These are phyloP conservation scores for Syngnathus rostellatus DNA, from an alignment of 2,797 vertebrate genomes.

Conservation along the genomic window DNA sequence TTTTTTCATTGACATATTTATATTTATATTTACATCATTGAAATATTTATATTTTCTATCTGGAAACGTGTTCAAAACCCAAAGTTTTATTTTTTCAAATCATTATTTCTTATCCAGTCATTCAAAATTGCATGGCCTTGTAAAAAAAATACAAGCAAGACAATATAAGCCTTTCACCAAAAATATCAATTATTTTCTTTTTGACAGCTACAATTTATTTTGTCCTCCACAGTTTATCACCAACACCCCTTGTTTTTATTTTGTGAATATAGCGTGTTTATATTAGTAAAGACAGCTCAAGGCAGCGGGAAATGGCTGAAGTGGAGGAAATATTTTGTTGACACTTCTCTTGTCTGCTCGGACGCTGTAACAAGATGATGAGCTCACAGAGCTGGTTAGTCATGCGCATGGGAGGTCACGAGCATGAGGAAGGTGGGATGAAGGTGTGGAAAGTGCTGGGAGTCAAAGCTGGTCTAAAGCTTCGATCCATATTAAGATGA, in stretches of 20 bases:
- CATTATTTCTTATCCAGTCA: neutral
- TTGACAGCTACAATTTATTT: constrained; percentile 28
- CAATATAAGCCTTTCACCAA: neutral
- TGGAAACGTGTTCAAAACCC: neutral
- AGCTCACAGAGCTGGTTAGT: constrained; percentile 30
- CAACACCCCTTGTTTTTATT: constrained; percentile 22
- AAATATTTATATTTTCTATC: neutral
- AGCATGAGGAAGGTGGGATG: constrained; percentile 17
- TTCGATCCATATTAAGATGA: constrained; percentile 38
- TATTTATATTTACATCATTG: neutral
- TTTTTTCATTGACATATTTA: neutral
- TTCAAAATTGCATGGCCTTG: neutral
- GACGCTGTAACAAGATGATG: constrained; percentile 38
- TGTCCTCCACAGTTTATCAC: constrained; percentile 13
- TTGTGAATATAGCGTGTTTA: constrained; percentile 9
- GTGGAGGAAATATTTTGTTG: constrained; percentile 27
- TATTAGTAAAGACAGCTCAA: constrained; percentile 19
- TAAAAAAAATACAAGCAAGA: constrained; percentile 5
- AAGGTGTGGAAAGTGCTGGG: constrained; percentile 37
- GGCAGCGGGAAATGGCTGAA: constrained; percentile 28
- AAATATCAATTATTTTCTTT: constrained; percentile 10
- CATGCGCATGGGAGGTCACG: constrained; percentile 11
- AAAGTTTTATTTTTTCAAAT: neutral
- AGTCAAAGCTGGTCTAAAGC: constrained; percentile 43
- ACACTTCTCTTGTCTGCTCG: constrained; percentile 39